Evolutionary conservation across 2,888 invertebrate species (phyloP).

Genomic region (Tetragnatha montana): DNA sequence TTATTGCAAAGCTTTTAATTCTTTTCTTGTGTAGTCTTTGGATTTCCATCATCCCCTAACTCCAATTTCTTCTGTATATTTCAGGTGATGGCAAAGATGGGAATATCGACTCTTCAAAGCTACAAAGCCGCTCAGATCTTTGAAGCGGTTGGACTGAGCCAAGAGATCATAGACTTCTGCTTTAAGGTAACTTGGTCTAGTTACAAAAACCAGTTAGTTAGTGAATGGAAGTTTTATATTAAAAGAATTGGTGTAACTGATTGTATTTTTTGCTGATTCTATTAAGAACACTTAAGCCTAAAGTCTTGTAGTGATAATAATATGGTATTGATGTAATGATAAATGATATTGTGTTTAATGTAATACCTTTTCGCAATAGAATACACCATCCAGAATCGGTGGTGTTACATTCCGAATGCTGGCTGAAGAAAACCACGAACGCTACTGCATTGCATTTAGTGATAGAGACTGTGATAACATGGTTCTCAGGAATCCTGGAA

Average conservation of each 20-base stretch:
- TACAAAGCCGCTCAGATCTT: constrained; percentile 99
- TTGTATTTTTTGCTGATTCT: no score
- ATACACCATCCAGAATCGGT: constrained; percentile 85
- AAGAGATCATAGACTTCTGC: constrained; percentile 94
- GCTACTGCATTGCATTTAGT: constrained; percentile 86
- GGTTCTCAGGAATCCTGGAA: constrained; percentile 90
- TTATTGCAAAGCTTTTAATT: no score
- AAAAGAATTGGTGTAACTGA: background rate
- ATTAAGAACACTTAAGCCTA: no score
- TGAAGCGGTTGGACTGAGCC: constrained; percentile 95
- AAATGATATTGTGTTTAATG: background rate
- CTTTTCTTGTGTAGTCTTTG: no score
- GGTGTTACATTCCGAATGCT: constrained; percentile 94
- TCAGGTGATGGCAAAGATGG: constrained; percentile 97
- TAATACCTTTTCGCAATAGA: constrained; percentile 75
- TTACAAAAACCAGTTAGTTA: no score
- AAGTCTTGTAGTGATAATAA: no score
- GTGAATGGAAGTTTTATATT: background rate
- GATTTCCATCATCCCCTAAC: no score
- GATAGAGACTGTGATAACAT: constrained; percentile 83
- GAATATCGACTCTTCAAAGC: constrained; percentile 97
- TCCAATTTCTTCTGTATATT: background rate
- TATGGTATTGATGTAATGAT: no score
- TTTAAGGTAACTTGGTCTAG: constrained; percentile 81
- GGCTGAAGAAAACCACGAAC: constrained; percentile 88